A percentile compares a stretch with the other conserved stretches of the same genome.
phyloP scores from a whole-genome alignment of 2,888 invertebrate species.

The Mythimna ferrago region DNA sequence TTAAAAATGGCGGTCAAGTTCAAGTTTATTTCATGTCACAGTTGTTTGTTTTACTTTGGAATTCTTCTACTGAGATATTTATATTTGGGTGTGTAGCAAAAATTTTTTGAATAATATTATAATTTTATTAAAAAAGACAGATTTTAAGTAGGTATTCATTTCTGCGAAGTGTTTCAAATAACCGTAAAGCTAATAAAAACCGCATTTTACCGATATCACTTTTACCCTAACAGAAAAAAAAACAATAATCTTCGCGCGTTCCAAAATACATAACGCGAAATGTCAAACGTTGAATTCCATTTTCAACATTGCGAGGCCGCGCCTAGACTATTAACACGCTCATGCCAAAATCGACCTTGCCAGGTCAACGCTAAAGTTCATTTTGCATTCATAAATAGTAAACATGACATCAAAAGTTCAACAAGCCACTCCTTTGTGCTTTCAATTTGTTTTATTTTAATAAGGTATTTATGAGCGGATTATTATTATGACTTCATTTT shows the following conservation, averaged over 20 bases:
- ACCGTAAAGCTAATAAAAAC: slow-evolving; percentile 39
- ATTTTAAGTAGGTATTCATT: background rate
- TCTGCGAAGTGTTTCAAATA: background rate
- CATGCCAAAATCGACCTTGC: slow-evolving; percentile 23
- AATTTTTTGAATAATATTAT: background rate
- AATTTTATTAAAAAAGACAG: background rate
- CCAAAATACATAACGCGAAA: slow-evolving; percentile 67
- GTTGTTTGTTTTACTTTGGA: slow-evolving; percentile 20
- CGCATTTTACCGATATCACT: slow-evolving; percentile 11
- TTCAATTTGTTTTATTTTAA: slow-evolving; percentile 44
- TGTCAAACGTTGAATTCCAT: slow-evolving; percentile 77
- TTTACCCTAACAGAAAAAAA: slow-evolving; percentile 38
- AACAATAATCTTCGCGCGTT: slow-evolving; percentile 38
- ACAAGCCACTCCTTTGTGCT: slow-evolving; percentile 53
- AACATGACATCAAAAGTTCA: slow-evolving; percentile 59
- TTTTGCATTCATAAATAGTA: slow-evolving; percentile 23
- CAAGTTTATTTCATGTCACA: slow-evolving; percentile 19
- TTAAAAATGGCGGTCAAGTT: slow-evolving; percentile 46
- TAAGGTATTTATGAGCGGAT: slow-evolving; percentile 10
- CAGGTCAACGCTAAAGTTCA: slow-evolving; percentile 10
- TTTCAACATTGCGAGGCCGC: slow-evolving; percentile 68
- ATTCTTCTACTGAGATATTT: background rate
- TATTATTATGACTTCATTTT: background rate
- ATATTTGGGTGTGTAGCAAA: background rate
- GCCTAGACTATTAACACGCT: slow-evolving; percentile 54